Evolutionary conservation across 2,888 invertebrate genomes (phyloP).

Genomic region (Limenitis camilla): DNA sequence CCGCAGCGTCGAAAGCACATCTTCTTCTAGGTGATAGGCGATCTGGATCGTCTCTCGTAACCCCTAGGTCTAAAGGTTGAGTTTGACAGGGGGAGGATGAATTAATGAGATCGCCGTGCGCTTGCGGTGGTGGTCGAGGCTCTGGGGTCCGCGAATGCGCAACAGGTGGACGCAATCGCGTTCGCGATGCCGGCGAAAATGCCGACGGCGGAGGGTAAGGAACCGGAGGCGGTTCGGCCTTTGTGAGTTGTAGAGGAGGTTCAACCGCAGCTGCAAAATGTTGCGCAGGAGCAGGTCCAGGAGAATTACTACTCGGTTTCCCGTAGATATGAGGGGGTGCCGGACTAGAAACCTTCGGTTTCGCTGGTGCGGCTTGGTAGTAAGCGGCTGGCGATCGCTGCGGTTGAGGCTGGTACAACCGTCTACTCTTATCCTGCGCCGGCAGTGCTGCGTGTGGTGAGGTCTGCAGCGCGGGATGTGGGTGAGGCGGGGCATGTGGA

Average conservation of each 20-base stretch:
- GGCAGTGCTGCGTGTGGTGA: constrained; percentile 51
- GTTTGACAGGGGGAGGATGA: constrained; percentile 78
- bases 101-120: constrained; percentile 45
- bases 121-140: constrained; percentile 62
- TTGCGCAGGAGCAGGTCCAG: constrained; percentile 64
- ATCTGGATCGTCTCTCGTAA: constrained; percentile 77
- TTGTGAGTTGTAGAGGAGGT: constrained; percentile 73
- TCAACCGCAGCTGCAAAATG: constrained; percentile 59
- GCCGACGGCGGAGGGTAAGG: constrained; percentile 63
- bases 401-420: constrained; percentile 60
- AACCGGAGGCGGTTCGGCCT: constrained; percentile 64
- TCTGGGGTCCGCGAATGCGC: constrained; percentile 73
- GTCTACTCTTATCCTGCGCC: constrained; percentile 43
- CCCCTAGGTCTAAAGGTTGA: constrained; percentile 85
- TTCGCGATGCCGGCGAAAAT: constrained; percentile 49
- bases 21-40: constrained; percentile 78
- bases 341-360: constrained; percentile 83
- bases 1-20: constrained; percentile 67
- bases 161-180: constrained; percentile 73
- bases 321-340: constrained; percentile 85
- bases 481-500: constrained; percentile 71
- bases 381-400: constrained; percentile 64
- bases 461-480: constrained; percentile 63
- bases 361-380: constrained; percentile 68
- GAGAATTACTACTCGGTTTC: constrained; percentile 70